phyloP scores from a whole-genome alignment of 1,140 invertebrate species.

The Bilobella aurantiaca region DNA sequence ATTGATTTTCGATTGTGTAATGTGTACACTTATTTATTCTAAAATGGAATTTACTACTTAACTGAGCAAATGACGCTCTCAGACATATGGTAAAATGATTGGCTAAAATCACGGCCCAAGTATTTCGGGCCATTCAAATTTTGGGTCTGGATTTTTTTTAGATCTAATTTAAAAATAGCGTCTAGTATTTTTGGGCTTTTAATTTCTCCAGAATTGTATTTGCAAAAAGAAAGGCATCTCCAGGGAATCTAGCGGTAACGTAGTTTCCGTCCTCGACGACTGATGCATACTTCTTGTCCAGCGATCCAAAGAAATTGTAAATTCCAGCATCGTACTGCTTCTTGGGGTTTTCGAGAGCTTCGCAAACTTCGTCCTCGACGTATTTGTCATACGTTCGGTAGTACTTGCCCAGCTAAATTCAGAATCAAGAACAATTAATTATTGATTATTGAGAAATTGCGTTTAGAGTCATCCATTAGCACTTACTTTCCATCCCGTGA shows the following conservation, averaged over 20 bases:
- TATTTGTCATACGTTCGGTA: slow-evolving; percentile 30
- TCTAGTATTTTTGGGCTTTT: slow-evolving; percentile 9
- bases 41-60: too few relatives aligned
- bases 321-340: slow-evolving; percentile 26
- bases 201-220: slow-evolving; percentile 41
- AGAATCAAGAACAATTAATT: background rate
- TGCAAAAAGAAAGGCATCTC: slow-evolving; percentile 26
- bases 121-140: too few relatives aligned
- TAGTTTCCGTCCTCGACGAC: slow-evolving; percentile 30
- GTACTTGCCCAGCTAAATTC: slow-evolving; percentile 20
- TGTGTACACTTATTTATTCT: too few relatives aligned
- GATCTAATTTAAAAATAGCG: background rate
- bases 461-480: too few relatives aligned
- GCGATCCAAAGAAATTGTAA: slow-evolving; percentile 24
- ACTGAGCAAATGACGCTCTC: too few relatives aligned
- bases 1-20: too few relatives aligned
- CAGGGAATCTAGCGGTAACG: slow-evolving; percentile 30
- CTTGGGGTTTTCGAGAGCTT: slow-evolving; percentile 20
- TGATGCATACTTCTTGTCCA: slow-evolving; percentile 28
- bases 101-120: too few relatives aligned
- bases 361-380: slow-evolving; percentile 30
- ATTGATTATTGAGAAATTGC: too few relatives aligned
- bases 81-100: too few relatives aligned
- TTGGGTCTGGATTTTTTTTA: too few relatives aligned
- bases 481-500: slow-evolving; percentile 28